Evolutionary conservation across 2,113 vertebrate genomes (phyloP), one percentile per base, ranked within the genome.

Genomic region (Muscicapa adusta): DNA sequence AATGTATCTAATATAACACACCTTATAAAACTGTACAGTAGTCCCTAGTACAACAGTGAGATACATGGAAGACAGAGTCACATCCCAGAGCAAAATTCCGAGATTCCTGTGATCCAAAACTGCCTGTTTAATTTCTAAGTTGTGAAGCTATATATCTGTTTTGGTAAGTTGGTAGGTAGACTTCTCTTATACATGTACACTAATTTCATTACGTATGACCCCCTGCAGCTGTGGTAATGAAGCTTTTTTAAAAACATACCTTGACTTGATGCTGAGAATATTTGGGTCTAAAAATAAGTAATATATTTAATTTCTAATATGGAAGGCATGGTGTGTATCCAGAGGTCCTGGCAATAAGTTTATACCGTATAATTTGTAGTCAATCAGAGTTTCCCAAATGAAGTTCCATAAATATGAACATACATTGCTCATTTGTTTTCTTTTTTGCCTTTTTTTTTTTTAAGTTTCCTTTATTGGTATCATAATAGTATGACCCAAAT

Each of bases 381-480:
- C 93, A 74, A 51, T 71, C 85, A 82, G 75, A 78, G 53, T 93
- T 94, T 94, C 89, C 61, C 70, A 93, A 95, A 92, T 68, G 57
- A 93, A 88, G 38, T 89, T 51, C 89, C 67, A 94, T 96, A 94
- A 95, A 96, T 91, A 93, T 36, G 56, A 96, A 72, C 71, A 88
- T 66, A 72, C 18, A 65, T 84, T 85, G 22, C 66, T 96, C 65
- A 5, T 63, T 97, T 96, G 79, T 72, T 96, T 96, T 93, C 42
- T 65, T 79, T 48, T 62, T 31, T 56, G 17, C 33, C 8, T 60
- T 60, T 67, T 36, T n/a, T 34, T 56, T 34, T 47, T 65, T 51
- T 18, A 62, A 36, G 25, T 83, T 96, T 96, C 82, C 92, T 96
- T 95, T 96, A 96, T 96, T 96, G 71, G 88, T 95, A 95, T 94